Evolutionary conservation across 2,113 vertebrate genomes (phyloP).

Genomic region (Sterrhoptilus dennistouni): DNA sequence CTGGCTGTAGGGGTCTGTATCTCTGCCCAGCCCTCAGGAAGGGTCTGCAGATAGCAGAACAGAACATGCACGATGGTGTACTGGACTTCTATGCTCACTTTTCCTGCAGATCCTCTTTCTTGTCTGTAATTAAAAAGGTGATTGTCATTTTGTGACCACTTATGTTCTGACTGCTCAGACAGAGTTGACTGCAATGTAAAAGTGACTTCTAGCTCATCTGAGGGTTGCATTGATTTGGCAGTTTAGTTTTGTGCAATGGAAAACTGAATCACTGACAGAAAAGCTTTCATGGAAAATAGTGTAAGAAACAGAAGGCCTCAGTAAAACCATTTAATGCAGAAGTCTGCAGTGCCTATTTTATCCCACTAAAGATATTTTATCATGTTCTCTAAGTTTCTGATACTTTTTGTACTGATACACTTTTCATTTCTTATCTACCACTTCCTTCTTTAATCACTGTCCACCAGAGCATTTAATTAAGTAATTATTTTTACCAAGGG

Average conservation of each 20-base stretch:
- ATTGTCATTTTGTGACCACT: not conserved
- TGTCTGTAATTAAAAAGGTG: not conserved
- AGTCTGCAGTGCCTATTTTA: not conserved
- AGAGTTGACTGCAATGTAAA: not conserved
- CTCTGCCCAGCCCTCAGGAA: not conserved
- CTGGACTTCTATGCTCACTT: not conserved
- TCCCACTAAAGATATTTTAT: not conserved
- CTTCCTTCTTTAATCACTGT: constrained; percentile 1
- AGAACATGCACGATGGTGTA: not conserved
- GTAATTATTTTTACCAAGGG: constrained; percentile 26
- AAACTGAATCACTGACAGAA: not conserved
- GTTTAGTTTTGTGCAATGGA: not conserved
- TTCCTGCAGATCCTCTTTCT: not conserved
- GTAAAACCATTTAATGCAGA: not conserved
- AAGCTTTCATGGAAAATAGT: not conserved
- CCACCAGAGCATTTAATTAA: constrained; percentile 29
- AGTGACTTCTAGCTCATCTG: not conserved
- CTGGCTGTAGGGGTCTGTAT: not conserved
- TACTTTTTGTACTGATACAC: not conserved
- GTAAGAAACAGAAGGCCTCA: not conserved
- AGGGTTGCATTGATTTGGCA: not conserved
- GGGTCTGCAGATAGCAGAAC: not conserved
- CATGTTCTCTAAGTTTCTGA: not conserved
- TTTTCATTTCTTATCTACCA: not conserved
- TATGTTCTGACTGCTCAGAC: not conserved